Evolutionary conservation across 2,888 invertebrate species (phyloP).

Genomic region (Cryptocheilus praepositus): DNA sequence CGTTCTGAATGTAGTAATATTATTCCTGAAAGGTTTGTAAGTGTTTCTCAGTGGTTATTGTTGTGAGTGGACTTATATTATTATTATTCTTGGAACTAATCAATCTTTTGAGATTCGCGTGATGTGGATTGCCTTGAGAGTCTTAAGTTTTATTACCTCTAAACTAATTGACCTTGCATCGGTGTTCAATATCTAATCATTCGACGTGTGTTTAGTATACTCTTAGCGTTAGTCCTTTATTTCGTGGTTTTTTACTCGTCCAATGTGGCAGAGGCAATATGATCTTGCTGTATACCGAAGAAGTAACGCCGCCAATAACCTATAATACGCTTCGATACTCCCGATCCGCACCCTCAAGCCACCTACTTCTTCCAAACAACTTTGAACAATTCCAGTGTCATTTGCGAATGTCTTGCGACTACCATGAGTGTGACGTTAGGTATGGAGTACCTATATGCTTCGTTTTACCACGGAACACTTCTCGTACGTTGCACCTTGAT

Average conservation of each 20-base stretch:
- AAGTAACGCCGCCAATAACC: slow-evolving; percentile 20
- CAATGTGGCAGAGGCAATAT: slow-evolving; percentile 23
- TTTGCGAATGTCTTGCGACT: slow-evolving; percentile 28
- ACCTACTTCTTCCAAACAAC: too few species aligned
- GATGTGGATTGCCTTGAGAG: slow-evolving; percentile 47
- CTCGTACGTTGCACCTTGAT: not conserved
- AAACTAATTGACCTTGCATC: slow-evolving; percentile 53
- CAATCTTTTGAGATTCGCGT: slow-evolving; percentile 41
- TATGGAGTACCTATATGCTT: slow-evolving; percentile 19
- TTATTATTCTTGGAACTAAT: slow-evolving; percentile 24
- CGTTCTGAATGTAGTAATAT: slow-evolving; percentile 67
- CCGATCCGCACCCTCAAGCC: not conserved
- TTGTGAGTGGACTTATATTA: slow-evolving; percentile 56
- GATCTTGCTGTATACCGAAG: slow-evolving; percentile 13
- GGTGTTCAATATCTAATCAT: slow-evolving; percentile 56
- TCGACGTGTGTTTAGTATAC: slow-evolving; percentile 46
- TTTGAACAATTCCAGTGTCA: slow-evolving; percentile 28
- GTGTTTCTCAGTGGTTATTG: slow-evolving; percentile 67
- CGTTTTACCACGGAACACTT: not conserved
- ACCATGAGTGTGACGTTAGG: slow-evolving; percentile 24
- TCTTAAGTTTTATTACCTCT: slow-evolving; percentile 32
- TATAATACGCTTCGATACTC: slow-evolving; percentile 34
- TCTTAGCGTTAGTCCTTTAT: slow-evolving; percentile 45
- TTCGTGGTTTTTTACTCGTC: slow-evolving; percentile 43
- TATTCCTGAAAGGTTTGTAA: slow-evolving; percentile 62